Percentiles rank a stretch among this genome's conserved stretches.
phyloP scores from a whole-genome alignment of 2,888 invertebrate species.

The Drosophila mercatorum region DNA sequence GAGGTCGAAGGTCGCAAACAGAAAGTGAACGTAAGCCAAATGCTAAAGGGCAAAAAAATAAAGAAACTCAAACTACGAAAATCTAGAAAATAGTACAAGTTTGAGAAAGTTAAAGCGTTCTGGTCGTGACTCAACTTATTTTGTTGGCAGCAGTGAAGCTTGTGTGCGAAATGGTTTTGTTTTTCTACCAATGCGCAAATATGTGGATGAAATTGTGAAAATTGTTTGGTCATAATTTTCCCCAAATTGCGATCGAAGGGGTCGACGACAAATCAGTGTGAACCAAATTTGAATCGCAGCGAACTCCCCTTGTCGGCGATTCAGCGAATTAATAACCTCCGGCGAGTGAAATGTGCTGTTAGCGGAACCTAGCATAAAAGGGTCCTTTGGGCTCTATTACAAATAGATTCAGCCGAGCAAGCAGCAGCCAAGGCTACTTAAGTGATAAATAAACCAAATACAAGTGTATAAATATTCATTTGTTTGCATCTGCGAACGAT shows the following conservation, averaged over 20 bases:
- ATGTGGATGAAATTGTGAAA: slow-evolving; percentile 50
- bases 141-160: slow-evolving; percentile 54
- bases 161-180: slow-evolving; percentile 57
- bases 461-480: slow-evolving; percentile 10
- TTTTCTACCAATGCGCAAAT: slow-evolving; percentile 40
- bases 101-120: slow-evolving; percentile 22
- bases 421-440: slow-evolving; percentile 36
- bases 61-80: slow-evolving; percentile 3
- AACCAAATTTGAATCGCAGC: slow-evolving; percentile 50
- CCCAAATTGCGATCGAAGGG: slow-evolving; percentile 57
- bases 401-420: slow-evolving; percentile 29
- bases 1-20: not conserved
- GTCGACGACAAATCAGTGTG: slow-evolving; percentile 43
- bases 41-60: not conserved
- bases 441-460: slow-evolving; percentile 52
- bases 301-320: slow-evolving; percentile 33
- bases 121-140: slow-evolving; percentile 38
- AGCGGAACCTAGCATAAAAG: slow-evolving; percentile 34
- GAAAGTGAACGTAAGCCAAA: slow-evolving; percentile 7
- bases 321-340: slow-evolving; percentile 51
- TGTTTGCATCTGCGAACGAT: slow-evolving; percentile 22
- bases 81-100: not conserved
- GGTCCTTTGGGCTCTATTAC: slow-evolving; percentile 6
- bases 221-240: slow-evolving; percentile 56
- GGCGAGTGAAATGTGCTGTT: slow-evolving; percentile 26